Percentiles rank a stretch among this genome's conserved stretches.
Conservation (phyloP, 37 sponge, comb jelly and placozoan species). For the Tethya wilhelma region DNA sequence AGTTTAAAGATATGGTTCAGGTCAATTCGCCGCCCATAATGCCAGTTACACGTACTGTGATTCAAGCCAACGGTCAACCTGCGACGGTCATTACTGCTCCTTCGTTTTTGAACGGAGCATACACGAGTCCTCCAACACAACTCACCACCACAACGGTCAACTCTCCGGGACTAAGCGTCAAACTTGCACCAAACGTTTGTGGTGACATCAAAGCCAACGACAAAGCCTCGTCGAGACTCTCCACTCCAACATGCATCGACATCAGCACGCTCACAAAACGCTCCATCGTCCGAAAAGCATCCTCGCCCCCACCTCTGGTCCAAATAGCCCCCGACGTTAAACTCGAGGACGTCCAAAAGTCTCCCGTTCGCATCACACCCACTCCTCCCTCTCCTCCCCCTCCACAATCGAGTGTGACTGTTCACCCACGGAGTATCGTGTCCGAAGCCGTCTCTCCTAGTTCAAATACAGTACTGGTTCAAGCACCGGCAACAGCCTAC, state of each 20-base stretch:
- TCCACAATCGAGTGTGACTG: background rate
- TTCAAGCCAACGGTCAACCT: slow-evolving; percentile 2
- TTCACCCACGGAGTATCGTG: too few species aligned
- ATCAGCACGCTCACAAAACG: background rate
- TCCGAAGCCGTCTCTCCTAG: too few species aligned
- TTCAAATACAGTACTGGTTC: too few species aligned
- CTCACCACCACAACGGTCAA: background rate
- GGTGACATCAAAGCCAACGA: background rate
- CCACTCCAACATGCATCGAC: background rate
- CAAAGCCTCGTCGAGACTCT: background rate
- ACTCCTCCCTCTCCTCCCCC: background rate
- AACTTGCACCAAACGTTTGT: background rate
- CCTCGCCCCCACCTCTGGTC: slow-evolving; percentile 13
- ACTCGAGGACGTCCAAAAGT: background rate
- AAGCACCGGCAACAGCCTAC: too few species aligned
- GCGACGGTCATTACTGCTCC: slow-evolving; percentile 2
- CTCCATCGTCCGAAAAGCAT: background rate
- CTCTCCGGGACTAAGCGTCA: background rate
- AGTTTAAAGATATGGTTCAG: too few species aligned
- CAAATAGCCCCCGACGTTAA: background rate
- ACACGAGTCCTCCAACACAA: background rate
- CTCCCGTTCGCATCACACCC: background rate
- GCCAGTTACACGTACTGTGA: background rate
- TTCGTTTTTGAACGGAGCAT: background rate
- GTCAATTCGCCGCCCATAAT: slow-evolving; percentile 1